Percentiles rank a stretch among this genome's conserved stretches.
phyloP scores from a whole-genome alignment of 2,888 invertebrate species.

The Lampropteryx suffumata region DNA sequence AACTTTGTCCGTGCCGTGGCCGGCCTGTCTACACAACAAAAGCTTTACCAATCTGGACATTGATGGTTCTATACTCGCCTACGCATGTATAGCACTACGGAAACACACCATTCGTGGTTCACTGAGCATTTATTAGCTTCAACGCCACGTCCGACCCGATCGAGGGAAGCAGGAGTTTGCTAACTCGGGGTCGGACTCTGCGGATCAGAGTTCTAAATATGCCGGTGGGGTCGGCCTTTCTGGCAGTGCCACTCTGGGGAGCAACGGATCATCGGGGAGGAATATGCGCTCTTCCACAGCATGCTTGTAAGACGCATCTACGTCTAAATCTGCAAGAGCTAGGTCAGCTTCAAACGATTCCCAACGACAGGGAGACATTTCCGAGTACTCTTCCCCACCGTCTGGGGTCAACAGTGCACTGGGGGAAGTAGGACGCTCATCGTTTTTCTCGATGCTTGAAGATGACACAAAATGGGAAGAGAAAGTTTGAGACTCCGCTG shows the following conservation, averaged over 20 bases:
- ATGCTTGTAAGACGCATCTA: conserved; percentile 84
- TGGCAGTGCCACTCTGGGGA: conserved; percentile 76
- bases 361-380: conserved; percentile 82
- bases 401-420: conserved; percentile 84
- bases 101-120: conserved; percentile 48
- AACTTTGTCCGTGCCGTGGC: conserved; percentile 45
- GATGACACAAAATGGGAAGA: conserved; percentile 85
- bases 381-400: conserved; percentile 72
- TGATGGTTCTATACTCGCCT: conserved; percentile 44
- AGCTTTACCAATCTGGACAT: conserved; percentile 46
- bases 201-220: conserved; percentile 77
- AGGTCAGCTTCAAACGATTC: conserved; percentile 85
- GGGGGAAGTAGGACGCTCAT: conserved; percentile 75
- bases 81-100: conserved; percentile 48
- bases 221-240: conserved; percentile 84
- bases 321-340: conserved; percentile 83
- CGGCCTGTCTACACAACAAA: conserved; percentile 58
- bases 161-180: conserved; percentile 60
- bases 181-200: conserved; percentile 76
- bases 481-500: conserved; percentile 83
- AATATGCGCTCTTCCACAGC: conserved; percentile 85
- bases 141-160: conserved; percentile 58
- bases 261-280: conserved; percentile 82
- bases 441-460: conserved; percentile 73
- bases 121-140: conserved; percentile 28